Conservation (phyloP, 2,888 invertebrate species). For the Siphonodentalium dalli region DNA sequence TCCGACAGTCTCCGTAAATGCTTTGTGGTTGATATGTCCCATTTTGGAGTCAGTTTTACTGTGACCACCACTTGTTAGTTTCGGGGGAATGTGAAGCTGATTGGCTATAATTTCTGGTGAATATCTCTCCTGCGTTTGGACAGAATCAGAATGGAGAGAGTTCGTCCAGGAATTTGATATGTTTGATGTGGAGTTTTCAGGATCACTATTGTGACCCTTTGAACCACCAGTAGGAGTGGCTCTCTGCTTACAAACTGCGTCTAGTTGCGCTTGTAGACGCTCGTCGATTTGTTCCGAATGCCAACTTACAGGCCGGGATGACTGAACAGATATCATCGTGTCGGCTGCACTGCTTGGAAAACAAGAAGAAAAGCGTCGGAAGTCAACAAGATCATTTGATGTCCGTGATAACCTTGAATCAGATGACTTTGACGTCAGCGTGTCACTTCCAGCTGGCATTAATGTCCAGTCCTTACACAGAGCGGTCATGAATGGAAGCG, state of each 20-base stretch:
- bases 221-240: slow-evolving; percentile 27
- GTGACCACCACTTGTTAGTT: slow-evolving; percentile 49
- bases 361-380: slow-evolving; percentile 49
- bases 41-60: slow-evolving; percentile 38
- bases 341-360: slow-evolving; percentile 40
- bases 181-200: slow-evolving; percentile 37
- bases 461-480: slow-evolving; percentile 91
- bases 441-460: slow-evolving; percentile 53
- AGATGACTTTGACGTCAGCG: slow-evolving; percentile 45
- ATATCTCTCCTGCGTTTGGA: slow-evolving; percentile 36
- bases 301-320: slow-evolving; percentile 56
- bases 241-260: slow-evolving; percentile 47
- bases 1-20: slow-evolving; percentile 52
- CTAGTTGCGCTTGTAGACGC: no score
- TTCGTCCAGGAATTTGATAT: slow-evolving; percentile 40
- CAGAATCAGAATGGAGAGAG: slow-evolving; percentile 32
- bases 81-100: slow-evolving; percentile 48
- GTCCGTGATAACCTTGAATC: slow-evolving; percentile 45
- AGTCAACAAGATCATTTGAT: slow-evolving; percentile 46
- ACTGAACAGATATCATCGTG: slow-evolving; percentile 38
- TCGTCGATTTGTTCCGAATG: slow-evolving; percentile 58
- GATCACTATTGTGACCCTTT: slow-evolving; percentile 51
- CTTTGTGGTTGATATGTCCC: slow-evolving; percentile 45
- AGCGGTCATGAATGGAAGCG: slow-evolving; percentile 86
- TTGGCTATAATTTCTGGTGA: slow-evolving; percentile 45